Evolutionary conservation across 2,888 invertebrate genomes (phyloP).

Genomic region (Drosophila ustulata): DNA sequence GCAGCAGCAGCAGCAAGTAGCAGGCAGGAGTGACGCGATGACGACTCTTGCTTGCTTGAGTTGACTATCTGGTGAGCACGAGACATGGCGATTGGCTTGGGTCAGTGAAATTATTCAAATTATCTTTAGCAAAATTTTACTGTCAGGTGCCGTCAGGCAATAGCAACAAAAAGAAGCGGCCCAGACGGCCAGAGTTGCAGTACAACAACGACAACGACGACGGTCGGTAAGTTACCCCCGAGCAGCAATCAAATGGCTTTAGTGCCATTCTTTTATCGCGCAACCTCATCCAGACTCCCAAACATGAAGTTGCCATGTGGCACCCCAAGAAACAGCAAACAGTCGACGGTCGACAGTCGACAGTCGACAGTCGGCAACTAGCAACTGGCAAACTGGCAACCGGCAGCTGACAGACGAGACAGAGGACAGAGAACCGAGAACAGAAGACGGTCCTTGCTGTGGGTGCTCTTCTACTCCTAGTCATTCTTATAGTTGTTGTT

Average conservation of each 20-base stretch:
- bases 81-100: slow-evolving; percentile 68
- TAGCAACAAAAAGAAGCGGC: slow-evolving; percentile 30
- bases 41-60: slow-evolving; percentile 29
- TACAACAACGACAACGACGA: background rate
- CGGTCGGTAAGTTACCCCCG: slow-evolving; percentile 26
- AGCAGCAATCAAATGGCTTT: slow-evolving; percentile 71
- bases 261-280: slow-evolving; percentile 74
- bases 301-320: slow-evolving; percentile 43
- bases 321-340: slow-evolving; percentile 34
- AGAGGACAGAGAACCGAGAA: background rate
- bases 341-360: slow-evolving; percentile 54
- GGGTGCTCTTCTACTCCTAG: slow-evolving; percentile 5
- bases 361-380: slow-evolving; percentile 50
- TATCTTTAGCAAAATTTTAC: slow-evolving; percentile 73
- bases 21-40: slow-evolving; percentile 9
- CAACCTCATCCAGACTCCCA: slow-evolving; percentile 51
- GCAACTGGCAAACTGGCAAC: slow-evolving; percentile 1
- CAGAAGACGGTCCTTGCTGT: background rate
- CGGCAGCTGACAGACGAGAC: slow-evolving; percentile 3
- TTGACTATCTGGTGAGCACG: slow-evolving; percentile 2
- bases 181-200: slow-evolving; percentile 35
- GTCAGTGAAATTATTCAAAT: slow-evolving; percentile 79
- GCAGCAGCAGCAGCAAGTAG: slow-evolving; percentile 5
- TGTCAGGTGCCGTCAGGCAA: slow-evolving; percentile 62
- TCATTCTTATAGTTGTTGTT: slow-evolving; percentile 31